Evolutionary conservation across 1,140 invertebrate genomes (phyloP).

Genomic region (Papilio helenus): DNA sequence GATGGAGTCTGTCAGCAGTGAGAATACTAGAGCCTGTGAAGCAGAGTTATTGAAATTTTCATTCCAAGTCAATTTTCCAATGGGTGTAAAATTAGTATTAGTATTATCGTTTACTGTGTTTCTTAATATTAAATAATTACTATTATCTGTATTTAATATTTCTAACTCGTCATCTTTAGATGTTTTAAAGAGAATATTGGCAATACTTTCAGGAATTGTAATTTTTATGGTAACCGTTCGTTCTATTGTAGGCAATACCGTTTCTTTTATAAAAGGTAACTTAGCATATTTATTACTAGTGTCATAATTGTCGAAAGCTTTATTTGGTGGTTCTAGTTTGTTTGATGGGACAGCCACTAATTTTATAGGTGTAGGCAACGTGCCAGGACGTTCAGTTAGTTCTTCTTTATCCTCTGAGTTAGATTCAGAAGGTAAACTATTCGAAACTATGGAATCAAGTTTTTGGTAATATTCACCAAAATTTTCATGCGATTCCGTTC

Average conservation of each 20-base stretch:
- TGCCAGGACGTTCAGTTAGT: slow-evolving; percentile 51
- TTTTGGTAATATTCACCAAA: slow-evolving; percentile 55
- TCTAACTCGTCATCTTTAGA: slow-evolving; percentile 64
- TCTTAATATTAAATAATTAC: slow-evolving; percentile 70
- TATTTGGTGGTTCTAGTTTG: slow-evolving; percentile 65
- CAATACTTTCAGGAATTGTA: slow-evolving; percentile 73
- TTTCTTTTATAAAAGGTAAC: slow-evolving; percentile 69
- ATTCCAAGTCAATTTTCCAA: slow-evolving; percentile 65
- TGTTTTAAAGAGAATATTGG: slow-evolving; percentile 68
- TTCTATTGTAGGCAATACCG: slow-evolving; percentile 61
- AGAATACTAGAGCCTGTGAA: slow-evolving; percentile 77
- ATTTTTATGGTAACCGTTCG: slow-evolving; percentile 77
- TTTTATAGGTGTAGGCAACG: slow-evolving; percentile 54
- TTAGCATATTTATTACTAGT: slow-evolving; percentile 59
- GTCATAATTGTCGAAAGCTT: slow-evolving; percentile 50
- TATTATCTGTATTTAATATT: slow-evolving; percentile 73
- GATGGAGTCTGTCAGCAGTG: slow-evolving; percentile 72
- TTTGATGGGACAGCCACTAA: slow-evolving; percentile 57
- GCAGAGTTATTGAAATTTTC: slow-evolving; percentile 71
- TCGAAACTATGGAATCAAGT: slow-evolving; percentile 40
- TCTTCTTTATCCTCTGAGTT: slow-evolving; percentile 61
- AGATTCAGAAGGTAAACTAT: slow-evolving; percentile 48
- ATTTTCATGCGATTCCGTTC: slow-evolving; percentile 52
- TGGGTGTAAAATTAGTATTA: slow-evolving; percentile 56
- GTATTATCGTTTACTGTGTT: slow-evolving; percentile 57